Evolutionary conservation across 2,797 vertebrate genomes (phyloP).

Genomic region (Vipera ursinii): DNA sequence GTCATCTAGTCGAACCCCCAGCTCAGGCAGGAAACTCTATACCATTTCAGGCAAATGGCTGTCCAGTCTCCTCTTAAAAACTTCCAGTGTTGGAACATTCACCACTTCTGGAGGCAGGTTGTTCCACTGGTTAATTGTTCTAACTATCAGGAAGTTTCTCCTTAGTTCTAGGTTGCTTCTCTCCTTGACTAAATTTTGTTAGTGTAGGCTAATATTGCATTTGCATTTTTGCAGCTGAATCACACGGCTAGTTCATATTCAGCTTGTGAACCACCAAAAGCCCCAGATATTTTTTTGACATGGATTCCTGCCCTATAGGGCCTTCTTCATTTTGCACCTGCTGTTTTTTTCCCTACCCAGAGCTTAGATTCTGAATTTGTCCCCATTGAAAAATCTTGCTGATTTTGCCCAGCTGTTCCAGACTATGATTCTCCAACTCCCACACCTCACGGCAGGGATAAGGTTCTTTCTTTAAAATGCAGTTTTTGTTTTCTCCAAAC

Average conservation of each 20-base stretch:
- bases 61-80: too few relatives aligned
- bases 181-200: neutral
- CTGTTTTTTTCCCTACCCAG: neutral
- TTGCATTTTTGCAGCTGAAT: neutral
- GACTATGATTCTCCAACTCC: neutral
- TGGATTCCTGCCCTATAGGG: neutral
- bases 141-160: too few relatives aligned
- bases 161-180: neutral
- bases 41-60: too few relatives aligned
- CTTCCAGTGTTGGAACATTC: too few relatives aligned
- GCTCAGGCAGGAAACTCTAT: too few relatives aligned
- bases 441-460: neutral
- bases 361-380: neutral
- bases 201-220: neutral
- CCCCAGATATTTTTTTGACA: neutral
- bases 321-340: neutral
- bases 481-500: neutral
- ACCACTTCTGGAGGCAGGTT: too few relatives aligned
- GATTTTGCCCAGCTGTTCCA: neutral
- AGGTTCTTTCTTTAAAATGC: neutral
- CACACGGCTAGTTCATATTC: neutral
- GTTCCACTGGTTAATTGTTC: too few relatives aligned
- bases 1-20: too few relatives aligned
- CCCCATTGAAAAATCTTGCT: neutral
- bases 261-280: neutral